phyloP scores from a whole-genome alignment of 2,113 vertebrate genomes.

The Hydrochoerus hydrochaeris region DNA sequence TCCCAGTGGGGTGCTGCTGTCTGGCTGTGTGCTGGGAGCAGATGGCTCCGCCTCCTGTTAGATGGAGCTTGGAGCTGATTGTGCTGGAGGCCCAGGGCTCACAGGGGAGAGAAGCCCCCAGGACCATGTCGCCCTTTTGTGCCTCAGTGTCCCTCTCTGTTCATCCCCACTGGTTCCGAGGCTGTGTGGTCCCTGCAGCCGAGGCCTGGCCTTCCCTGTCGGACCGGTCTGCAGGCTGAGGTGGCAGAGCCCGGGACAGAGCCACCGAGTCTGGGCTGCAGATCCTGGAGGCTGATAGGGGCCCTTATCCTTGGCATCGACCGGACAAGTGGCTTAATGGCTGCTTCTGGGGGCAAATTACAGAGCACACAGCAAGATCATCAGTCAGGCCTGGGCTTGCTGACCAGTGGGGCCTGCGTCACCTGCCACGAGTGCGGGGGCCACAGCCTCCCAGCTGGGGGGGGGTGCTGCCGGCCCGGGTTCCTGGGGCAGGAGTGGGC shows the following conservation, averaged over 20 bases:
- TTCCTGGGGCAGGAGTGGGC: background rate
- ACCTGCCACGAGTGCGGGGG: background rate
- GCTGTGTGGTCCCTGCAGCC: background rate
- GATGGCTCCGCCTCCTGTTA: background rate
- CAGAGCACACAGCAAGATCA: constrained; percentile 35
- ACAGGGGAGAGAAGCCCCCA: background rate
- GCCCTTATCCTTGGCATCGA: constrained; percentile 72
- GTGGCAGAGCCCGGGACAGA: constrained; percentile 58
- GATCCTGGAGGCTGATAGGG: constrained; percentile 73
- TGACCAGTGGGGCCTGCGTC: constrained; percentile 38
- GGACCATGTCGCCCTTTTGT: background rate
- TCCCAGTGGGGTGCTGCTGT: background rate
- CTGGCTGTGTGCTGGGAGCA: background rate
- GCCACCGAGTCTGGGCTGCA: constrained; percentile 72
- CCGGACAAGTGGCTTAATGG: constrained; percentile 66
- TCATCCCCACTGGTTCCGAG: background rate
- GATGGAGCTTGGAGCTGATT: background rate
- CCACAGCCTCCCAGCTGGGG: background rate
- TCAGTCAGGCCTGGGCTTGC: constrained; percentile 64
- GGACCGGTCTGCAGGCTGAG: constrained; percentile 61
- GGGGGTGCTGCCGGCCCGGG: background rate
- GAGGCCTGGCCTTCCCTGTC: background rate
- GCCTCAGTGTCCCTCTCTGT: background rate
- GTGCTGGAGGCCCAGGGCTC: background rate
- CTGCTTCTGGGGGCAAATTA: constrained; percentile 75